phyloP scores from a whole-genome alignment of 2,888 invertebrate species.

The Cyrtodaria siliqua region DNA sequence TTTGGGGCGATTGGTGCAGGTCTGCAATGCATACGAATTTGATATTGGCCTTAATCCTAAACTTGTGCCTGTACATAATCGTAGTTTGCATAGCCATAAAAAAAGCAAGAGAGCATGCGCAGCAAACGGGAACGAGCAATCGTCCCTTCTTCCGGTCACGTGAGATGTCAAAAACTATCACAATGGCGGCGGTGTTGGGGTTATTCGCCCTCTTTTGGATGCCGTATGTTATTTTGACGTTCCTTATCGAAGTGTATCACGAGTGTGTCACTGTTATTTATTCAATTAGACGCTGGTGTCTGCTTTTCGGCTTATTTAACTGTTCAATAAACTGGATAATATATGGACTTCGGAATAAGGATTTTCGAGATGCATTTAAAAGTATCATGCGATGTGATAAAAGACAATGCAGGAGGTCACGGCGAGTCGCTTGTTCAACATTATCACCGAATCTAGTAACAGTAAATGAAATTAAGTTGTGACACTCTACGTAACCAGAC shows the following conservation, averaged over 20 bases:
- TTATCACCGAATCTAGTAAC: no score
- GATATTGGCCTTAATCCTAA: slow-evolving; percentile 7
- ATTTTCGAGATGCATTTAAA: slow-evolving; percentile 30
- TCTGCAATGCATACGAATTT: slow-evolving; percentile 24
- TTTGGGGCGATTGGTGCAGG: slow-evolving; percentile 31
- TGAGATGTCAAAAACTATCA: slow-evolving; percentile 3
- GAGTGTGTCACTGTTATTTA: no score
- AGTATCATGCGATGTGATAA: not conserved
- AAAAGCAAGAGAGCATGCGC: slow-evolving; percentile 24
- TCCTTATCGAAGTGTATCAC: no score
- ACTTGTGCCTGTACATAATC: slow-evolving; percentile 17
- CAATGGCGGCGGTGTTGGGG: slow-evolving; percentile 32
- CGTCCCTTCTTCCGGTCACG: slow-evolving; percentile 16
- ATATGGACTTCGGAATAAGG: slow-evolving; percentile 31
- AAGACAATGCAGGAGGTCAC: no score
- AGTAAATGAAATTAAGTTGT: no score
- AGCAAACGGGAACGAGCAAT: slow-evolving; percentile 20
- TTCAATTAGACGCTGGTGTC: not conserved
- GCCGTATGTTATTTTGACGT: slow-evolving; percentile 24
- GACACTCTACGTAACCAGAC: no score
- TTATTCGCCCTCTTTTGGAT: slow-evolving; percentile 32
- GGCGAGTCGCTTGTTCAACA: no score
- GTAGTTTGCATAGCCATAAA: slow-evolving; percentile 25
- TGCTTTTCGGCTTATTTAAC: slow-evolving; percentile 26
- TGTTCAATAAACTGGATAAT: slow-evolving; percentile 35